phyloP scores from a whole-genome alignment of 2,888 invertebrate species.

The Callyntrura sp. region DNA sequence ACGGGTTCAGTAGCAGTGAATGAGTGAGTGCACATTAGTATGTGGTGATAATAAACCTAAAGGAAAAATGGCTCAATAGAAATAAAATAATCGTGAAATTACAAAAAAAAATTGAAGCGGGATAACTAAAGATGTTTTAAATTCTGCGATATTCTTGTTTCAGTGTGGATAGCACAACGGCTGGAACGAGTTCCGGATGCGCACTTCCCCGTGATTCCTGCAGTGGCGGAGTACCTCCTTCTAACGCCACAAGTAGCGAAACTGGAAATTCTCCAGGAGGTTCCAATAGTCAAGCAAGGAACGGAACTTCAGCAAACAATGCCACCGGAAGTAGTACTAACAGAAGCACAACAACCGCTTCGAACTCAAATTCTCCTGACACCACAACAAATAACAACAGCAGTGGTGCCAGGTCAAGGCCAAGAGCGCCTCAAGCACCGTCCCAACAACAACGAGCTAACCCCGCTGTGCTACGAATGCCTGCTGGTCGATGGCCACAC shows the following conservation, averaged over 20 bases:
- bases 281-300: conserved; percentile 47
- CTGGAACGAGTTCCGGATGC: conserved; percentile 21
- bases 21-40: not conserved
- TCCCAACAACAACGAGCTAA: conserved; percentile 5
- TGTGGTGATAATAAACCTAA: not conserved
- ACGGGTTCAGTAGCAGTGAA: not conserved
- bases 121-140: not conserved
- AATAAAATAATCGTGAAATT: not conserved
- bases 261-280: conserved; percentile 38
- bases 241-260: conserved; percentile 30
- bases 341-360: not conserved
- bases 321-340: not conserved
- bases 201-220: not conserved
- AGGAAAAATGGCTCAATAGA: not conserved
- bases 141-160: not conserved
- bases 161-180: not conserved
- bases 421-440: conserved; percentile 59
- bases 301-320: conserved; percentile 28
- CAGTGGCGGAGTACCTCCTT: not conserved
- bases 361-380: conserved; percentile 42
- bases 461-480: conserved; percentile 71
- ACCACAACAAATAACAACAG: conserved; percentile 35
- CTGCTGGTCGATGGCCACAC: conserved; percentile 84
- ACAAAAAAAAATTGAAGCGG: not conserved
- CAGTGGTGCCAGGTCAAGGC: conserved; percentile 17